Percentiles rank a stretch among this genome's conserved stretches.
These are phyloP conservation scores for Chunga burmeisteri DNA, from an alignment of 2,113 vertebrate species.

Conservation along the genomic window DNA sequence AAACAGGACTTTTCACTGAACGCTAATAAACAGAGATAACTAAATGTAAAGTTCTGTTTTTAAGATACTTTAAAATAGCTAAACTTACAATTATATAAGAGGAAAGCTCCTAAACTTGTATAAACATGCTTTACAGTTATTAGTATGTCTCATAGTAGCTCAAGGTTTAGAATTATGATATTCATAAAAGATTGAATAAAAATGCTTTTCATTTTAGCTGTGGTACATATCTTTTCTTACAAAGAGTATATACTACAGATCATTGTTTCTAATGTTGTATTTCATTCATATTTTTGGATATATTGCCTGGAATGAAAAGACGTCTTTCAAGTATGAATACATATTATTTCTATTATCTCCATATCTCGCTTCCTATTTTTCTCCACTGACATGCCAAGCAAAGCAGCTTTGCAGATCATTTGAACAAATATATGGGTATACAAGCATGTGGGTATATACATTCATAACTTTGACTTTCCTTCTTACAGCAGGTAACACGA, in stretches of 20 bases:
- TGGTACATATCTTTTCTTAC: background rate
- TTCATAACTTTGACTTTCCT: background rate
- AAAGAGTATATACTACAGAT: background rate
- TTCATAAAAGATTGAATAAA: background rate
- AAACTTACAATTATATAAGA: background rate
- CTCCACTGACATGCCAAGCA: background rate
- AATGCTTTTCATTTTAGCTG: background rate
- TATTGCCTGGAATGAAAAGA: background rate
- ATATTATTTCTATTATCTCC: background rate
- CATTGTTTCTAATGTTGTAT: background rate
- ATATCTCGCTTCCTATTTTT: background rate
- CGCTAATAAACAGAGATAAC: background rate
- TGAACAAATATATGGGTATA: background rate
- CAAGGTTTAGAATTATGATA: background rate
- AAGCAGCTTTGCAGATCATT: background rate
- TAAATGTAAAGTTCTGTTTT: background rate
- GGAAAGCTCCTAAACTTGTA: background rate
- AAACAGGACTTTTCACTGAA: background rate
- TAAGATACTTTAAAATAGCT: background rate
- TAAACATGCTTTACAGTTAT: background rate
- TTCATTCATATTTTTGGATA: background rate
- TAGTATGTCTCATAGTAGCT: background rate
- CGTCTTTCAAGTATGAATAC: background rate
- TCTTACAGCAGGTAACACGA: background rate
- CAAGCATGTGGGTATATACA: background rate